Percentiles rank a stretch among this genome's conserved stretches.
phyloP scores from a whole-genome alignment of 1,140 invertebrate species.

The Manduca sexta region DNA sequence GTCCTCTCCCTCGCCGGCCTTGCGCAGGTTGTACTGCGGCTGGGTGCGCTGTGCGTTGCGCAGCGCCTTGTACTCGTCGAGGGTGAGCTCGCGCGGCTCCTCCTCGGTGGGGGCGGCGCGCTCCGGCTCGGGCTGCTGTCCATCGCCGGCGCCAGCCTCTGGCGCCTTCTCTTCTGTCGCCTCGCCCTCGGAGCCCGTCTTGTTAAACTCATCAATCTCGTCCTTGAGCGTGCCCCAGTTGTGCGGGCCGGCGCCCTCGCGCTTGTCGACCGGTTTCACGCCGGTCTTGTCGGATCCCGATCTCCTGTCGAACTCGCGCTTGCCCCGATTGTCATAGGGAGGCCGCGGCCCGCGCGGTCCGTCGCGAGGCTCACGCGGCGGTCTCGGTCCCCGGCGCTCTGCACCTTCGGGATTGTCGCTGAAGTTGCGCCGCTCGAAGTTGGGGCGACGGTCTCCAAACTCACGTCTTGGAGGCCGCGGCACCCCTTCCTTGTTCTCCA shows the following conservation, averaged over 20 bases:
- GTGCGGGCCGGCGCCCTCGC: constrained; percentile 93
- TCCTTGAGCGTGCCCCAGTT: constrained; percentile 97
- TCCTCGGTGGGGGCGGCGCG: constrained; percentile 77
- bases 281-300: constrained; percentile 96
- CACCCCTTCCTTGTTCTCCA: constrained; percentile 59
- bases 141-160: constrained; percentile 73
- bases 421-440: constrained; percentile 59
- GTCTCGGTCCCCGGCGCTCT: constrained; percentile 63
- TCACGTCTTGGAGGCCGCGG: constrained; percentile 56
- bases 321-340: constrained; percentile 81
- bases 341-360: constrained; percentile 67
- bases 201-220: constrained; percentile 84
- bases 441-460: constrained; percentile 74
- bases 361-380: constrained; percentile 65
- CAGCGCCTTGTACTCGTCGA: constrained; percentile 92
- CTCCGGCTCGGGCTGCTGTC: constrained; percentile 51
- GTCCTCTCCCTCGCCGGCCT: constrained; percentile 94
- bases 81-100: constrained; percentile 85
- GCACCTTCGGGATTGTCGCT: constrained; percentile 69
- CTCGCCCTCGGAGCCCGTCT: constrained; percentile 70
- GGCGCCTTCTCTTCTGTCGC: constrained; percentile 68
- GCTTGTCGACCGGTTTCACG: constrained; percentile 94
- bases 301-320: constrained; percentile 95
- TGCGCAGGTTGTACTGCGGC: constrained; percentile 91
- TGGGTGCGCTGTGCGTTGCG: constrained; percentile 81